These are phyloP conservation scores for Nemurella pictetii DNA, from an alignment of 2,888 invertebrate genomes.

Conservation along the genomic window DNA sequence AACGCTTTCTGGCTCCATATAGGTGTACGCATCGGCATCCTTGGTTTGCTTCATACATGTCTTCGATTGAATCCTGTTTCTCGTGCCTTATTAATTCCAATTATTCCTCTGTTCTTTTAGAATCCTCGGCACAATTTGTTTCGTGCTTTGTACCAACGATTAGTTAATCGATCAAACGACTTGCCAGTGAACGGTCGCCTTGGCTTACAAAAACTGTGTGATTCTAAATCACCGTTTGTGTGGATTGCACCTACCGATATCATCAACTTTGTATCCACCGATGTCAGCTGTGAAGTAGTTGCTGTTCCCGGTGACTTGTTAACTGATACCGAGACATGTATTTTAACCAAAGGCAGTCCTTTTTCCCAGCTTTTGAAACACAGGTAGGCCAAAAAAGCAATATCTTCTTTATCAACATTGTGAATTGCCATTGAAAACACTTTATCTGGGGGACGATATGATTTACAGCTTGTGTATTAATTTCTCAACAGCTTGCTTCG, in stretches of 20 bases:
- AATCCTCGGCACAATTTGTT: too few relatives aligned
- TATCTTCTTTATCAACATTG: too few relatives aligned
- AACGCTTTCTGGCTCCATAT: background rate
- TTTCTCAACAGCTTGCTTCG: background rate
- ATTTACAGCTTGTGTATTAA: background rate
- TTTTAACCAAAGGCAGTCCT: background rate
- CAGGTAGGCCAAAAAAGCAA: background rate
- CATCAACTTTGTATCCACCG: background rate
- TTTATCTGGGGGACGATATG: background rate
- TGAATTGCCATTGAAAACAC: background rate
- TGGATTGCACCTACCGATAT: background rate
- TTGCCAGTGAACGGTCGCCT: background rate
- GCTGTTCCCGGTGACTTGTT: background rate
- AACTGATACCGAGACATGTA: background rate
- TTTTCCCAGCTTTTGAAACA: background rate
- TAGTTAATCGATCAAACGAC: background rate
- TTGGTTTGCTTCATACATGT: too few relatives aligned
- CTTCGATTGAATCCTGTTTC: too few relatives aligned
- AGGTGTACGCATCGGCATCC: background rate
- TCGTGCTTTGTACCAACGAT: too few relatives aligned
- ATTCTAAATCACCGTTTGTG: background rate
- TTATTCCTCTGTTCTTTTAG: too few relatives aligned
- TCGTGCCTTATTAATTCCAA: too few relatives aligned
- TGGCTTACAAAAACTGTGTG: background rate
- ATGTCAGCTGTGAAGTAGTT: background rate